These are phyloP conservation scores for Setipinna tenuifilis DNA, from an alignment of 2,797 vertebrate species.

Conservation along the genomic window DNA sequence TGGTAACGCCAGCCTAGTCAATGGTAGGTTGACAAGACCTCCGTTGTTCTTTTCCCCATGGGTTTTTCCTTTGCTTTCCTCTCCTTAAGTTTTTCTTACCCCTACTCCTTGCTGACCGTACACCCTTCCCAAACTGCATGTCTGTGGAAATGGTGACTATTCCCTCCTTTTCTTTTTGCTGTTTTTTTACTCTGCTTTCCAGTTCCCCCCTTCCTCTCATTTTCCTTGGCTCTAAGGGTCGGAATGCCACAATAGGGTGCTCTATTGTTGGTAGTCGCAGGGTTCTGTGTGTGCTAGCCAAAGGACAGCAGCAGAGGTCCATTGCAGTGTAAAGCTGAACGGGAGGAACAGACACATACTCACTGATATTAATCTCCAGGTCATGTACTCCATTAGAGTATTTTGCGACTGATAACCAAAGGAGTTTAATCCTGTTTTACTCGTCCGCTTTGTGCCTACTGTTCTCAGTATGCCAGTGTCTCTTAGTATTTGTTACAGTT, in stretches of 20 bases:
- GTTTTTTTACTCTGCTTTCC: constrained; percentile 20
- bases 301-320: neutral
- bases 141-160: constrained; percentile 47
- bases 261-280: neutral
- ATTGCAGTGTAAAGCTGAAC: neutral
- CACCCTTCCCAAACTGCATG: constrained; percentile 69
- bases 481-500: neutral
- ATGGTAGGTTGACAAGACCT: constrained; percentile 92
- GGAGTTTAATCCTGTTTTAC: constrained; percentile 5
- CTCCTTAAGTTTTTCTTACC: constrained; percentile 47
- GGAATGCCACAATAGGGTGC: constrained; percentile 52
- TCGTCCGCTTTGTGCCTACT: neutral
- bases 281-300: neutral
- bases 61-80: constrained; percentile 41
- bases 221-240: constrained; percentile 29
- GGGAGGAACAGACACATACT: neutral
- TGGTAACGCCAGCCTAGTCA: constrained; percentile 98
- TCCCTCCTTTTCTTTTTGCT: constrained; percentile 28
- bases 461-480: constrained; percentile 2
- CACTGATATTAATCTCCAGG: neutral
- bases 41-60: constrained; percentile 63
- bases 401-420: constrained; percentile 22
- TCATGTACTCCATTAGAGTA: neutral
- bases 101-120: constrained; percentile 65
- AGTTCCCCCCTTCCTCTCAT: constrained; percentile 53